These are phyloP conservation scores for Notodonta dromedarius DNA, from an alignment of 2,888 invertebrate species.

Conservation along the genomic window DNA sequence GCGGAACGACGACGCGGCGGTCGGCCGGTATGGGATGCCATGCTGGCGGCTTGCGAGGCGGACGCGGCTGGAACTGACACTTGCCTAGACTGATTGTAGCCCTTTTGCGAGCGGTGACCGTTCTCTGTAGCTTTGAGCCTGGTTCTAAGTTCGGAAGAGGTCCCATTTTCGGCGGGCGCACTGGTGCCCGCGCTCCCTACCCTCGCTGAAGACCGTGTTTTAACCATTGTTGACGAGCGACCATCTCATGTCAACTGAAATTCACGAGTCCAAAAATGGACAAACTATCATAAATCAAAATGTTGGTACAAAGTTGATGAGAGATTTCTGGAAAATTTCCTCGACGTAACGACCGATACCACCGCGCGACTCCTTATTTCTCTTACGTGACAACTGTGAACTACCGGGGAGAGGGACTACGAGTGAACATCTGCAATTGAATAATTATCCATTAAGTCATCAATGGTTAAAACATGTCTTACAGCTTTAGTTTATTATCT, in stretches of 20 bases:
- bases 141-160: conserved; percentile 73
- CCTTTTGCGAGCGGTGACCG: conserved; percentile 74
- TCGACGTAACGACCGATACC: conserved; percentile 53
- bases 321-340: conserved; percentile 79
- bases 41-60: conserved; percentile 89
- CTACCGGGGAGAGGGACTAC: conserved; percentile 62
- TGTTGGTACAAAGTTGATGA: conserved; percentile 48
- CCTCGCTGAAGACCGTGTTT: conserved; percentile 83
- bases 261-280: conserved; percentile 79
- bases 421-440: conserved; percentile 77
- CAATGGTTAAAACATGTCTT: conserved; percentile 85
- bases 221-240: conserved; percentile 83
- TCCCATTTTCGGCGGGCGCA: conserved; percentile 76
- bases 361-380: conserved; percentile 71
- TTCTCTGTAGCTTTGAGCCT: conserved; percentile 75
- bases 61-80: conserved; percentile 75
- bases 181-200: conserved; percentile 74
- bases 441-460: conserved; percentile 79
- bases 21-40: conserved; percentile 39
- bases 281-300: conserved; percentile 68
- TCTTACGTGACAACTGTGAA: conserved; percentile 67
- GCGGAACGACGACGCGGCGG: conserved; percentile 21
- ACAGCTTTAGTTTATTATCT: conserved; percentile 69
- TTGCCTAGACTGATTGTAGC: conserved; percentile 74
- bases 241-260: conserved; percentile 84